Evolutionary conservation across 2,113 vertebrate genomes (phyloP).

Genomic region (Silurus asotus): DNA sequence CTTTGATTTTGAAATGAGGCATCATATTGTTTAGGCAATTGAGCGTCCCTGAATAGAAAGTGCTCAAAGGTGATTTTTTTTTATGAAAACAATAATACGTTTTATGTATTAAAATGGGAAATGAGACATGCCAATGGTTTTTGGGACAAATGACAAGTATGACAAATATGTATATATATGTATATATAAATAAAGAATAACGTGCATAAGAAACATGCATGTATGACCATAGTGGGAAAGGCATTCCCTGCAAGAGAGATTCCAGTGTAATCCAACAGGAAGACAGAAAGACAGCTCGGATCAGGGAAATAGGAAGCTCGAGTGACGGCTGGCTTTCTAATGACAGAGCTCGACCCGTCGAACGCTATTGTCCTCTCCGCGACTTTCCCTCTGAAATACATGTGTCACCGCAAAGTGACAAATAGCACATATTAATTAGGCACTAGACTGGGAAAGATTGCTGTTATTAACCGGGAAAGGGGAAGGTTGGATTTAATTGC

Average conservation of each 20-base stretch:
- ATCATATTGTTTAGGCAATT: slow-evolving; percentile 32
- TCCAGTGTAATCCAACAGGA: slow-evolving; percentile 44
- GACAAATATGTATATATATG: neutral
- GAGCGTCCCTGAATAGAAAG: slow-evolving; percentile 25
- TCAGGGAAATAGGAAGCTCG: slow-evolving; percentile 38
- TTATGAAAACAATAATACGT: neutral
- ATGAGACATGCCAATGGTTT: neutral
- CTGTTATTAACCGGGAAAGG: slow-evolving; percentile 98
- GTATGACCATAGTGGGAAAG: neutral
- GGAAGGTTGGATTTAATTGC: slow-evolving; percentile 99
- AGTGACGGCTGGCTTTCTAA: slow-evolving; percentile 63
- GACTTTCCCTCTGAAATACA: slow-evolving; percentile 89
- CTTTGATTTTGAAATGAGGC: slow-evolving; percentile 43
- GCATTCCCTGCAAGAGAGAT: slow-evolving; percentile 19
- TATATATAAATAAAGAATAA: neutral
- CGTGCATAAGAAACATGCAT: too few relatives aligned
- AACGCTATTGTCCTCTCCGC: slow-evolving; percentile 71
- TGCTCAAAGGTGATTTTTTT: slow-evolving; percentile 10
- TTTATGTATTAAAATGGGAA: neutral
- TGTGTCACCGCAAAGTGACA: slow-evolving; percentile 99
- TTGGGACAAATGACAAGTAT: neutral
- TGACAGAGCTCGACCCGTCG: slow-evolving; percentile 65
- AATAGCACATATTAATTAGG: slow-evolving; percentile 99
- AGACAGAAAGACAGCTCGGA: slow-evolving; percentile 44
- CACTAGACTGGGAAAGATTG: slow-evolving; percentile 98